Percentiles rank a stretch among this genome's conserved stretches.
Conservation (phyloP, 35 echinoderm and acorn worm species). For the Nesometra sesokonis region DNA sequence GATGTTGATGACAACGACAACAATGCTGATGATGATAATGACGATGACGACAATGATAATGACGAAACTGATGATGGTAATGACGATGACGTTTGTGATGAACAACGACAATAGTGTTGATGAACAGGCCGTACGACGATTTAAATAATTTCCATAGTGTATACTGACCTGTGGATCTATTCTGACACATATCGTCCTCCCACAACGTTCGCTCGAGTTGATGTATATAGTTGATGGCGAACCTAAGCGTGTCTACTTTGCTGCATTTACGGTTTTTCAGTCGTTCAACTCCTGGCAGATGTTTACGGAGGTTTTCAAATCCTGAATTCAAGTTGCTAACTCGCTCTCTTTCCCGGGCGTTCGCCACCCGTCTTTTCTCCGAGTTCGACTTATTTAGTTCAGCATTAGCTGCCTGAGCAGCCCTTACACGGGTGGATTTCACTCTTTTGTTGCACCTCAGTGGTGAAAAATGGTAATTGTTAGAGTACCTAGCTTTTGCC, state of each 20-base stretch:
- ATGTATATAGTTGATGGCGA: constrained; percentile 7
- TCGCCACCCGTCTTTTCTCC: background rate
- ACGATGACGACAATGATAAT: too few relatives aligned
- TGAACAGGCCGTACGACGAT: too few relatives aligned
- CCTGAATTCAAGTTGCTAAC: constrained; percentile 11
- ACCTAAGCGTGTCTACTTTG: constrained; percentile 1
- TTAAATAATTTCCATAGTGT: too few relatives aligned
- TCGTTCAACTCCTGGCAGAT: constrained; percentile 1
- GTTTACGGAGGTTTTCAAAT: constrained; percentile 12
- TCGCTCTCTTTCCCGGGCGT: constrained; percentile 8
- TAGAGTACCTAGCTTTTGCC: background rate
- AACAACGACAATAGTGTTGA: too few relatives aligned
- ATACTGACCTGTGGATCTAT: background rate
- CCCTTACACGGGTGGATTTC: background rate
- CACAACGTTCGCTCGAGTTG: constrained; percentile 5
- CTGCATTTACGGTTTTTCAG: background rate
- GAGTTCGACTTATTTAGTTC: background rate
- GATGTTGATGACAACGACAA: too few relatives aligned
- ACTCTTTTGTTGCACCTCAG: background rate
- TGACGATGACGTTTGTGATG: too few relatives aligned
- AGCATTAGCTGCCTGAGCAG: background rate
- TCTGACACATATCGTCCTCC: background rate
- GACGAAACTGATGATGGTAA: too few relatives aligned
- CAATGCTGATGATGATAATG: too few relatives aligned
- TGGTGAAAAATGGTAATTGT: background rate